Evolutionary conservation across 30 jellyfish, hydroid and myxozoan species (phyloP).

Genomic region (Cassiopea xamachana): DNA sequence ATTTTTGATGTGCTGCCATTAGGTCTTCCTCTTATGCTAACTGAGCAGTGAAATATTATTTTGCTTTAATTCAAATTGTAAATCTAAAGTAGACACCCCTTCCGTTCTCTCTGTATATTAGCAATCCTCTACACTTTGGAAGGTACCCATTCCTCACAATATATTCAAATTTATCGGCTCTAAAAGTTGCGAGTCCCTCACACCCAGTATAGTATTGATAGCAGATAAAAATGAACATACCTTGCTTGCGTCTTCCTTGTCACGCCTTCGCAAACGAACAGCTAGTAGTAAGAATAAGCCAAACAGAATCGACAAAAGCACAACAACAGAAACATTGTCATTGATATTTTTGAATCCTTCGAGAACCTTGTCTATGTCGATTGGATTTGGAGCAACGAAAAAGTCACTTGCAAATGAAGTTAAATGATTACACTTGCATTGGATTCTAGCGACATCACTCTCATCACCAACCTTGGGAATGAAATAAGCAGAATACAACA

Average conservation of each 20-base stretch:
- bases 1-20: no score
- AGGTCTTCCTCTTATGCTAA: no score
- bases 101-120: no score
- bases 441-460: slow-evolving; percentile 50
- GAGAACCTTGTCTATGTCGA: slow-evolving; percentile 86
- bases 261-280: slow-evolving; percentile 60
- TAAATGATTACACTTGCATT: slow-evolving; percentile 85
- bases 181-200: no score
- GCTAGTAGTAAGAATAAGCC: slow-evolving; percentile 40
- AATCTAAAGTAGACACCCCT: no score
- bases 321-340: slow-evolving; percentile 74
- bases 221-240: slow-evolving; percentile 5
- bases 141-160: no score
- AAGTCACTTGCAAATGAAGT: slow-evolving; percentile 87
- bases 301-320: slow-evolving; percentile 43
- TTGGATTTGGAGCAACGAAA: slow-evolving; percentile 92
- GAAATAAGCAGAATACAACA: background rate
- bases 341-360: slow-evolving; percentile 77
- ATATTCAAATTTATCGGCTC: no score
- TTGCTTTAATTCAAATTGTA: no score
- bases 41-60: no score
- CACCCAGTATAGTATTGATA: no score
- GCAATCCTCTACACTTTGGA: no score
- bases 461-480: slow-evolving; percentile 73
- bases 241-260: slow-evolving; percentile 64